Conservation (phyloP, 1,140 invertebrate genomes). For the Drosophila athabasca region DNA sequence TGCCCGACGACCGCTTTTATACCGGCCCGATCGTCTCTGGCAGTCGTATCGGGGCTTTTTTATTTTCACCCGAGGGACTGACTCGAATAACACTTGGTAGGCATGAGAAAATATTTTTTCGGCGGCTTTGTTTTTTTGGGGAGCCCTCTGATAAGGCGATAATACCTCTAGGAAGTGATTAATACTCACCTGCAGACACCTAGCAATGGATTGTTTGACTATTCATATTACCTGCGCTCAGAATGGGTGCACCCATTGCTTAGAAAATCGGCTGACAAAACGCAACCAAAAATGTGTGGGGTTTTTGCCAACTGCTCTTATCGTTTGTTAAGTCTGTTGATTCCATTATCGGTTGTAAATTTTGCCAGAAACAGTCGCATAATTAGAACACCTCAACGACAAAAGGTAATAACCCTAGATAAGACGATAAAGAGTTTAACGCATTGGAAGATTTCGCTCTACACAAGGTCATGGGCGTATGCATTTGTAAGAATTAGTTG, state of each 20-base stretch:
- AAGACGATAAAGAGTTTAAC: conserved; percentile 35
- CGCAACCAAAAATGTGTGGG: conserved; percentile 21
- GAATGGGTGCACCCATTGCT: too few relatives aligned
- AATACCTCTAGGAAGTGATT: conserved; percentile 29
- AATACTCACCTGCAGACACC: conserved; percentile 35
- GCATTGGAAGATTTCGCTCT: conserved; percentile 9
- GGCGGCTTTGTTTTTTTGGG: conserved; percentile 18
- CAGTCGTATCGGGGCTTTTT: conserved; percentile 57
- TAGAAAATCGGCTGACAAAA: conserved; percentile 19
- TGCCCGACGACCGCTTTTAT: conserved; percentile 54
- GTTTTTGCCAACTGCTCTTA: conserved; percentile 51
- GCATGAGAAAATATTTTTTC: conserved; percentile 28
- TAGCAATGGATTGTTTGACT: conserved; percentile 1
- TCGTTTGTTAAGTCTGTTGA: conserved; percentile 35
- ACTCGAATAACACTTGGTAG: conserved; percentile 25
- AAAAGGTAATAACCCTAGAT: conserved; percentile 40
- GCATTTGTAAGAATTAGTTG: conserved; percentile 5
- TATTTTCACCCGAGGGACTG: conserved; percentile 21
- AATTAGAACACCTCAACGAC: conserved; percentile 15
- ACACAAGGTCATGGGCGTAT: background rate
- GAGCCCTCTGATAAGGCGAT: conserved; percentile 46
- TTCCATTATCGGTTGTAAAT: conserved; percentile 48
- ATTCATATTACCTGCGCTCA: conserved; percentile 1
- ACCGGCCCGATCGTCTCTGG: conserved; percentile 29
- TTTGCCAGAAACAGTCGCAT: conserved; percentile 10